phyloP scores from a whole-genome alignment of 1,140 invertebrate species.

The Papilio polytes region DNA sequence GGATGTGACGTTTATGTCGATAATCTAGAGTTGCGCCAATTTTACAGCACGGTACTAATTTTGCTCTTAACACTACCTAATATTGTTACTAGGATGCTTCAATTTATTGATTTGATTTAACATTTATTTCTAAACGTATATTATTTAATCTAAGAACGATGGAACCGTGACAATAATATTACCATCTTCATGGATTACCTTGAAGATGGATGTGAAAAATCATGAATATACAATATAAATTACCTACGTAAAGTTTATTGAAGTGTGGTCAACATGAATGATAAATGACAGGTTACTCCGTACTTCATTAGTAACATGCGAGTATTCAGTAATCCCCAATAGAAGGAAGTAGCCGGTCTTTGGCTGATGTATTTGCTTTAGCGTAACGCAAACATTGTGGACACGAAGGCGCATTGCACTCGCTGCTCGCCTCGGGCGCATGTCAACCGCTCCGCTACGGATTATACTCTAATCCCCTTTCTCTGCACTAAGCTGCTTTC shows the following conservation, averaged over 20 bases:
- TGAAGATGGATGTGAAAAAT: background rate
- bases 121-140: too few relatives aligned
- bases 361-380: conserved; percentile 43
- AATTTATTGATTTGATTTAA: too few relatives aligned
- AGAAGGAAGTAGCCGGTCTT: conserved; percentile 28
- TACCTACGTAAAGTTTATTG: too few relatives aligned
- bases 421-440: conserved; percentile 68
- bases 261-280: background rate
- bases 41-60: too few relatives aligned
- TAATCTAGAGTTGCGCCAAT: too few relatives aligned
- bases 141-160: too few relatives aligned
- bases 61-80: too few relatives aligned
- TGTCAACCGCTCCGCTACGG: conserved; percentile 77
- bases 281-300: background rate
- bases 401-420: conserved; percentile 43
- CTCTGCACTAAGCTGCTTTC: conserved; percentile 75
- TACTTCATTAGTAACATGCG: background rate
- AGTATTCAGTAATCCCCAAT: conserved; percentile 18
- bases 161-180: too few relatives aligned
- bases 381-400: conserved; percentile 54
- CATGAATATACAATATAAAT: background rate
- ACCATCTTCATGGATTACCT: too few relatives aligned
- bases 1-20: too few relatives aligned
- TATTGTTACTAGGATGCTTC: too few relatives aligned
- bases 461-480: conserved; percentile 77